Evolutionary conservation across 2,888 invertebrate genomes (phyloP).

Genomic region (Pocota personata): DNA sequence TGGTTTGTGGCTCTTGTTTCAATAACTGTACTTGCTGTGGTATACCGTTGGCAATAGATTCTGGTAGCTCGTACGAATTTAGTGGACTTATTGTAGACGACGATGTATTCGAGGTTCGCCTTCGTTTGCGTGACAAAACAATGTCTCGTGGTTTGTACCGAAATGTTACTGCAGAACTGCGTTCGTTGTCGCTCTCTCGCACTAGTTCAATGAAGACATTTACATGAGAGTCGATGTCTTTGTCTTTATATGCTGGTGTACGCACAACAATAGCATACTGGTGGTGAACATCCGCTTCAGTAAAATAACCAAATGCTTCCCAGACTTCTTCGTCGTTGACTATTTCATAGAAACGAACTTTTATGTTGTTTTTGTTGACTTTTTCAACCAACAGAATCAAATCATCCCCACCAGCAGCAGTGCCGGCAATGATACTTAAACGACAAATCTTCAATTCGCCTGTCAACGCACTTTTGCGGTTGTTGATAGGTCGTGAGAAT

Average conservation of each 20-base stretch:
- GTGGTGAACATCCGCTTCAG: conserved; percentile 94
- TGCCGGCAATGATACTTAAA: conserved; percentile 88
- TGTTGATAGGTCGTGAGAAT: conserved; percentile 90
- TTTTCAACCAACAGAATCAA: conserved; percentile 92
- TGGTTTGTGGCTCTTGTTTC: conserved; percentile 45
- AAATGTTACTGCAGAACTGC: conserved; percentile 87
- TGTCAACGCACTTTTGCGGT: conserved; percentile 92
- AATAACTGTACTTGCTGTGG: not conserved
- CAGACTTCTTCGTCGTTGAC: conserved; percentile 88
- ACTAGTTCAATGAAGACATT: conserved; percentile 90
- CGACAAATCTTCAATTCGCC: conserved; percentile 92
- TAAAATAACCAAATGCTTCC: conserved; percentile 89
- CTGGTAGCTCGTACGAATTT: conserved; percentile 79
- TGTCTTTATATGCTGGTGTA: conserved; percentile 90
- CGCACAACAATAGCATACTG: conserved; percentile 94
- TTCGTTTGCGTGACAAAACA: conserved; percentile 81
- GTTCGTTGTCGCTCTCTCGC: conserved; percentile 88
- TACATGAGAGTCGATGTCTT: conserved; percentile 85
- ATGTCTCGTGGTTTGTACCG: conserved; percentile 86
- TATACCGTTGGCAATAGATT: conserved; percentile 84
- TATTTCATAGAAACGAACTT: conserved; percentile 91
- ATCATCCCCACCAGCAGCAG: conserved; percentile 89
- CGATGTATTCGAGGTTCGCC: conserved; percentile 77
- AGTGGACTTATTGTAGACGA: conserved; percentile 75
- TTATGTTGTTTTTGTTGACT: conserved; percentile 94